phyloP scores from a whole-genome alignment of 2,888 invertebrate genomes.

The Hipparchia semele region DNA sequence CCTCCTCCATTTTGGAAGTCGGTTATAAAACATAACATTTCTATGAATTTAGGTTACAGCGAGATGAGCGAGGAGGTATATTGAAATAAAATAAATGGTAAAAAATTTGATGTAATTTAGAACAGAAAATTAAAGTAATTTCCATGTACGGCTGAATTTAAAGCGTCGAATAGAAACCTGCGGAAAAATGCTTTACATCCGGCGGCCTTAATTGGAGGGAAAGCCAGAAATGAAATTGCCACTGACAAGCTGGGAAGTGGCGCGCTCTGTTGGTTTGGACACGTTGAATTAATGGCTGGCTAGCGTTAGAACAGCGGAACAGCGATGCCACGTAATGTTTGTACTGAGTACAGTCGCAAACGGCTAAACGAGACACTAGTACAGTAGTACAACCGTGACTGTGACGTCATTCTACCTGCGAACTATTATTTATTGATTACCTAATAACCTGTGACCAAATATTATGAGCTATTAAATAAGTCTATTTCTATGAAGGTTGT shows the following conservation, averaged over 20 bases:
- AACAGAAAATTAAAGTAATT: constrained; percentile 6
- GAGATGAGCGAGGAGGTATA: not conserved
- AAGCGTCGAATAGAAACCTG: not conserved
- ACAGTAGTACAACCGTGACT: too few relatives aligned
- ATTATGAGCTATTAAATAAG: too few relatives aligned
- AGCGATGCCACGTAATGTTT: constrained; percentile 9
- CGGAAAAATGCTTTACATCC: constrained; percentile 15
- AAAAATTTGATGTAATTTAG: not conserved
- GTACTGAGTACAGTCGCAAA: not conserved
- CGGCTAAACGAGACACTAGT: too few relatives aligned
- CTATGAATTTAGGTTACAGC: too few relatives aligned
- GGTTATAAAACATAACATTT: too few relatives aligned
- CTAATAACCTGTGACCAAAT: too few relatives aligned
- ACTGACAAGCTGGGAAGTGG: constrained; percentile 47
- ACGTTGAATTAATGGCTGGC: constrained; percentile 41
- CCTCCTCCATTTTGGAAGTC: too few relatives aligned
- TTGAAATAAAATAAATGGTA: not conserved
- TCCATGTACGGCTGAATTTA: constrained; percentile 20
- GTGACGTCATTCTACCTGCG: not conserved
- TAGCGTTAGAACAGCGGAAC: constrained; percentile 23
- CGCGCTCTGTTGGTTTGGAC: constrained; percentile 39
- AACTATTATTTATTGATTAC: not conserved
- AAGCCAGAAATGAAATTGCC: constrained; percentile 36
- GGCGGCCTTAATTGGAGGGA: constrained; percentile 23
- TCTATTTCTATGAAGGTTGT: too few relatives aligned